Evolutionary conservation across 1,140 invertebrate genomes (phyloP).

Genomic region (Heterodera carotae): DNA sequence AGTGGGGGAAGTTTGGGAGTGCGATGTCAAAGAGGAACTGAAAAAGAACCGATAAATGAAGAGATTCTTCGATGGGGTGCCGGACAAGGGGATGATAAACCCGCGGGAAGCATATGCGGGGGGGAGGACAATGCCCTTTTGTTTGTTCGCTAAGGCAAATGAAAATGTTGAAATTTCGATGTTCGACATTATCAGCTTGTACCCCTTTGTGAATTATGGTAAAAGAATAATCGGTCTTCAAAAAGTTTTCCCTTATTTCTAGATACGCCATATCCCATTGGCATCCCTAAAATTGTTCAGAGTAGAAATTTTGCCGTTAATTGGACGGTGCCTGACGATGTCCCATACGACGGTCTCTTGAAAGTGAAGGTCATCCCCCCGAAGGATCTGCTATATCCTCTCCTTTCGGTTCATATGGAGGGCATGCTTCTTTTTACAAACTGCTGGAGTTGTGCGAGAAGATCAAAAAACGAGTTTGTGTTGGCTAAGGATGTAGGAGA

Average conservation of each 20-base stretch:
- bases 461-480: not conserved
- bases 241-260: no score
- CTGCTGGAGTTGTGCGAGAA: not conserved
- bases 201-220: not conserved
- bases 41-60: slow-evolving; percentile 12
- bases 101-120: not conserved
- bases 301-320: not conserved
- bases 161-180: not conserved
- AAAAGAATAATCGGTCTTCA: not conserved
- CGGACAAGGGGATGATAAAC: not conserved
- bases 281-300: not conserved
- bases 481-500: not conserved
- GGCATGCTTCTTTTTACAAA: not conserved
- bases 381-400: not conserved
- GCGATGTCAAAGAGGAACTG: not conserved
- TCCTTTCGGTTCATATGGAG: not conserved
- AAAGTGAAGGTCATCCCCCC: slow-evolving; percentile 6
- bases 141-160: not conserved
- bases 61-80: not conserved
- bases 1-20: slow-evolving; percentile 8
- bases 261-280: not conserved
- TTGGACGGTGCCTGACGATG: not conserved
- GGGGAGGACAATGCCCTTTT: slow-evolving; percentile 7
- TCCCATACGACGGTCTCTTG: not conserved
- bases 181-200: not conserved